A percentile compares a stretch with the other conserved stretches of the same genome.
phyloP scores from a whole-genome alignment of 64 coral and sea anemone genomes.

The Pocillopora damicornis region DNA sequence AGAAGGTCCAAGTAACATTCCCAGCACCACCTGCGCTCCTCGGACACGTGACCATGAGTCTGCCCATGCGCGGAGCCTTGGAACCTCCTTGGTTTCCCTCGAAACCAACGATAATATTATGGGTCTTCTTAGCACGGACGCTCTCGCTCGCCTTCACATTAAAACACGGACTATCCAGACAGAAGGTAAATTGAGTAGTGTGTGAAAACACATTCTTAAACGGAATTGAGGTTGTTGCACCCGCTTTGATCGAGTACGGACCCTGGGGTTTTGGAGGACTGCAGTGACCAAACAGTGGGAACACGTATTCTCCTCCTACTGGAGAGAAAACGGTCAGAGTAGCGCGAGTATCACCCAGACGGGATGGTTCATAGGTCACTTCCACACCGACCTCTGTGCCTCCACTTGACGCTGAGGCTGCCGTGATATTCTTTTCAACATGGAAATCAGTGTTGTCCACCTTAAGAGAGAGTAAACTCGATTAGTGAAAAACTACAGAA shows the following conservation, averaged over 20 bases:
- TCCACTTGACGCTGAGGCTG: conserved; percentile 97
- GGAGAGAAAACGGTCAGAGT: conserved; percentile 65
- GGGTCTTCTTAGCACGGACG: conserved; percentile 82
- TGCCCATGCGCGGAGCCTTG: conserved; percentile 91
- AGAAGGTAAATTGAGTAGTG: conserved; percentile 89
- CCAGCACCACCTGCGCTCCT: conserved; percentile 77
- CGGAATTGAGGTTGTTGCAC: conserved; percentile 77
- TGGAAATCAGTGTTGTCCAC: conserved; percentile 96
- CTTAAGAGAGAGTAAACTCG: conserved; percentile 24
- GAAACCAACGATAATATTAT: conserved; percentile 87
- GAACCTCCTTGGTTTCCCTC: conserved; percentile 88
- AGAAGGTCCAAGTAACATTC: conserved; percentile 86
- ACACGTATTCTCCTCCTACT: conserved; percentile 89
- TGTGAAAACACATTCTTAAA: conserved; percentile 97
- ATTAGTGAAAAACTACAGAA: background rate
- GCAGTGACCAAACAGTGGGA: conserved; percentile 94
- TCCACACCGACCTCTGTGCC: conserved; percentile 93
- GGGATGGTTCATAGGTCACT: conserved; percentile 85
- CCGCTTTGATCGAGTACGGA: conserved; percentile 89
- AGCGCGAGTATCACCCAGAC: conserved; percentile 81
- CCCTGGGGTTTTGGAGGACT: conserved; percentile 94
- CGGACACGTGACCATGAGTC: conserved; percentile 81
- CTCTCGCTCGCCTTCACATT: conserved; percentile 90
- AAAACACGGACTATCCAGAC: conserved; percentile 85
- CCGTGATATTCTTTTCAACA: conserved; percentile 89